A percentile compares a stretch with the other conserved stretches of the same genome.
Conservation (phyloP, 2,113 vertebrate genomes). For the Alligator sinensis region DNA sequence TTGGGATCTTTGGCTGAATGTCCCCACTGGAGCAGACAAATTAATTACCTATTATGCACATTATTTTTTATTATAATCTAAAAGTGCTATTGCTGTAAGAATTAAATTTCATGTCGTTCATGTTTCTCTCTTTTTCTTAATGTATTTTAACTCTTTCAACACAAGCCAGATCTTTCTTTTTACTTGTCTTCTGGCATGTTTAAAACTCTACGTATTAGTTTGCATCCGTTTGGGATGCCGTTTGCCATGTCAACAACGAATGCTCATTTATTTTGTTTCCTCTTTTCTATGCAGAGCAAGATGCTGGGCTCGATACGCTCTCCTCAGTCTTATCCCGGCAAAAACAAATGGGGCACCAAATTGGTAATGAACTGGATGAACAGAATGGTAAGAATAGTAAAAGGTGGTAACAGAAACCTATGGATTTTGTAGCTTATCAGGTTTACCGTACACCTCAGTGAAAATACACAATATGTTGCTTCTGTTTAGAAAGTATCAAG, state of each 20-base stretch:
- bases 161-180: background rate
- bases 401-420: background rate
- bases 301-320: constrained; percentile 93
- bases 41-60: constrained; percentile 16
- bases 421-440: background rate
- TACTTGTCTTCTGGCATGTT: background rate
- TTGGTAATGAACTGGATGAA: constrained; percentile 95
- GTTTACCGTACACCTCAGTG: background rate
- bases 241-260: background rate
- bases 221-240: background rate
- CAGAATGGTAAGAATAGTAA: constrained; percentile 89
- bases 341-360: constrained; percentile 97
- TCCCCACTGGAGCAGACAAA: constrained; percentile 18
- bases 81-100: background rate
- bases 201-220: background rate
- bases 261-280: background rate
- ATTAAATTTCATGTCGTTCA: constrained; percentile 10
- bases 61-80: constrained; percentile 6
- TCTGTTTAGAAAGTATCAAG: background rate
- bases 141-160: background rate
- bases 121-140: background rate
- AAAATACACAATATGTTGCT: background rate
- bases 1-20: background rate
- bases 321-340: constrained; percentile 92
- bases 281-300: constrained; percentile 85